Percentiles rank a stretch among this genome's conserved stretches.
Evolutionary conservation across 2,113 vertebrate genomes (phyloP).

Genomic region (Phainopepla nitens): DNA sequence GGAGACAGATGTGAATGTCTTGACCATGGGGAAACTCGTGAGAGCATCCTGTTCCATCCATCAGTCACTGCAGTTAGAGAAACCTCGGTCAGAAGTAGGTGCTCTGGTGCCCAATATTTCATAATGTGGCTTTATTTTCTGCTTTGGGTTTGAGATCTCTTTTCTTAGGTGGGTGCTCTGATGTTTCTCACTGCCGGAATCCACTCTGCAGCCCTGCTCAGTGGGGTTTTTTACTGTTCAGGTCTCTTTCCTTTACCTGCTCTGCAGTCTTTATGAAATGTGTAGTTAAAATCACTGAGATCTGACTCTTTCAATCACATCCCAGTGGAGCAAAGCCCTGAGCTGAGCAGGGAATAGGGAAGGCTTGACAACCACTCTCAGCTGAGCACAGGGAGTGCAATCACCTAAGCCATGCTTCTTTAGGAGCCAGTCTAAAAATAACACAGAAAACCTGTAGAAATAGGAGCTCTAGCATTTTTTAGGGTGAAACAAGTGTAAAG

Average conservation of each 20-base stretch:
- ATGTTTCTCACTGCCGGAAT: background rate
- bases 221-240: background rate
- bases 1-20: background rate
- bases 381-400: background rate
- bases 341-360: background rate
- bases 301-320: background rate
- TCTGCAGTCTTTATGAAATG: background rate
- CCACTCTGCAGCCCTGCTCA: background rate
- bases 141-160: background rate
- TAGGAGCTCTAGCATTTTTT: background rate
- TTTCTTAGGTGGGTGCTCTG: background rate
- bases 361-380: background rate
- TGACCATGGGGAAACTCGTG: background rate
- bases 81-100: background rate
- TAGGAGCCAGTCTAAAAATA: background rate
- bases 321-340: background rate
- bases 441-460: background rate
- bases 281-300: background rate
- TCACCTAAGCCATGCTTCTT: background rate
- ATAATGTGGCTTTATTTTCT: background rate
- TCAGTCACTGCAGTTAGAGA: background rate
- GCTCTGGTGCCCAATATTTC: background rate
- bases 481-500: background rate
- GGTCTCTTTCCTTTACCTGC: background rate
- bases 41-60: background rate